Evolutionary conservation across 2,113 vertebrate genomes (phyloP).

Genomic region (Daubentonia madagascariensis): DNA sequence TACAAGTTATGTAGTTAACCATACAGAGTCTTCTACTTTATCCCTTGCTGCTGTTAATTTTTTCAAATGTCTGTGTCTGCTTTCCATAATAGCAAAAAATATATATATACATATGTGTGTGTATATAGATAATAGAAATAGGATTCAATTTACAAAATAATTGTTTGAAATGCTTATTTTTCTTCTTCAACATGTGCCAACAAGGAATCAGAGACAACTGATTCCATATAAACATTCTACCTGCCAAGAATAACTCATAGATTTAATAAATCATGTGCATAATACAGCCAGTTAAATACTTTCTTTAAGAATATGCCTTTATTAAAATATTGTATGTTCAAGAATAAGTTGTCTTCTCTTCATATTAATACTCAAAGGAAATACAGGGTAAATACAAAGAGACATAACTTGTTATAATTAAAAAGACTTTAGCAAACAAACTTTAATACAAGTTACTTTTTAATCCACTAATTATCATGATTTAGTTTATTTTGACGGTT

Average conservation of each 20-base stretch:
- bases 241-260: not conserved
- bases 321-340: conserved; percentile 14
- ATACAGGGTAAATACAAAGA: not conserved
- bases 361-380: not conserved
- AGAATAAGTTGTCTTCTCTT: not conserved
- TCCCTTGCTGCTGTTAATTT: not conserved
- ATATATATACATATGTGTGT: not conserved
- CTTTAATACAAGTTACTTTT: not conserved
- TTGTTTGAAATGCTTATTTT: not conserved
- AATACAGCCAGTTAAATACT: not conserved
- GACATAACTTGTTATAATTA: not conserved
- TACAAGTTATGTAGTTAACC: not conserved
- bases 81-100: not conserved
- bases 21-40: not conserved
- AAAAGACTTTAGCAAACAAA: not conserved
- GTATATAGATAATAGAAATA: not conserved
- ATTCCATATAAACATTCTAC: not conserved
- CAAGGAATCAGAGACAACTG: not conserved
- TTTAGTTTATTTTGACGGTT: not conserved
- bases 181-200: not conserved
- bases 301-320: not conserved
- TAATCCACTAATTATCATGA: not conserved
- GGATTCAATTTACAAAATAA: not conserved
- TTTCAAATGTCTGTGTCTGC: not conserved
- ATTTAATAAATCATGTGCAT: not conserved